These are phyloP conservation scores for Petaurus breviceps DNA, from an alignment of 2,113 vertebrate species.

Conservation along the genomic window DNA sequence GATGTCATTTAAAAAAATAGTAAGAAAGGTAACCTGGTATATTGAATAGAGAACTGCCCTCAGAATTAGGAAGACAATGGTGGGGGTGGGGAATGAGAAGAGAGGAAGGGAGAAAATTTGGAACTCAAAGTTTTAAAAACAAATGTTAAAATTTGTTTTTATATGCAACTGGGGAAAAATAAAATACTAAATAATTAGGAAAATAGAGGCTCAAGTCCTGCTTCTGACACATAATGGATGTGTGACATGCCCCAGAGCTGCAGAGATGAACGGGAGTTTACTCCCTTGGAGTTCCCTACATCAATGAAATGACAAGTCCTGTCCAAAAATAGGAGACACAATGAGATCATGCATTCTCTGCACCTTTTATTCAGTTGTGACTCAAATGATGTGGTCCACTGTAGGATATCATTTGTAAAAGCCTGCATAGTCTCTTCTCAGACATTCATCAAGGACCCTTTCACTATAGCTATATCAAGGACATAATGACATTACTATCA, in stretches of 20 bases:
- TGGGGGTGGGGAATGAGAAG: too few relatives aligned
- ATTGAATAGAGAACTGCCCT: background rate
- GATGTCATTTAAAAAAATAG: background rate
- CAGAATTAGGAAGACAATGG: background rate
- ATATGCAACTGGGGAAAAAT: too few relatives aligned
- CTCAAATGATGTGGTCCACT: too few relatives aligned
- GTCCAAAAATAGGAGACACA: too few relatives aligned
- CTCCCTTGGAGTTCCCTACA: background rate
- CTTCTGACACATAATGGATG: background rate
- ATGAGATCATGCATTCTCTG: too few relatives aligned
- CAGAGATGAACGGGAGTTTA: background rate
- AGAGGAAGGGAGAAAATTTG: too few relatives aligned
- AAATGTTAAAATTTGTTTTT: too few relatives aligned
- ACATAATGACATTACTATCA: background rate
- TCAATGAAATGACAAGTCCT: background rate
- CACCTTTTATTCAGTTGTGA: too few relatives aligned
- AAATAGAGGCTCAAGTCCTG: background rate
- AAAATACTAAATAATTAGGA: background rate
- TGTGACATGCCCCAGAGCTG: background rate
- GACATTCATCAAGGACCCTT: too few relatives aligned
- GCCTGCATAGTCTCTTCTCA: background rate
- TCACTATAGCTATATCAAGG: background rate
- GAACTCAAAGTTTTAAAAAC: too few relatives aligned
- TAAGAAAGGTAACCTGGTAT: background rate
- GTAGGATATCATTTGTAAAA: background rate